Evolutionary conservation across 2,113 vertebrate species (phyloP), one percentile per base, ranked within the genome.

Genomic region (Anarrhichthys ocellatus): DNA sequence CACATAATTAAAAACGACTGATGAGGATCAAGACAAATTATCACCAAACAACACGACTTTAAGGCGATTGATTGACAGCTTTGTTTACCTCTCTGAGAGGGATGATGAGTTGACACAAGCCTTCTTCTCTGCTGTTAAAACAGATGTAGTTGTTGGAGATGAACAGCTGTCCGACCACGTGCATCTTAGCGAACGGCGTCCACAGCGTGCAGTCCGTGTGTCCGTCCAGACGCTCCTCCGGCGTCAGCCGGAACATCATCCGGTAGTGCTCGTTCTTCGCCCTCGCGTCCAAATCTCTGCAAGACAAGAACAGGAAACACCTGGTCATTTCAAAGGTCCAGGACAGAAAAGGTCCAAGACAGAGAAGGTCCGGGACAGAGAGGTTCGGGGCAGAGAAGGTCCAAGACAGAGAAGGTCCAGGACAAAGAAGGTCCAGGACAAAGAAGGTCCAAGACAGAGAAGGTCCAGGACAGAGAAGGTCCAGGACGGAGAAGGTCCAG

Each of bases 111-210:
- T 97, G 96, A 92, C 98, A 99, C 0, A 97, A 93, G 3, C 98
- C 97, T 66, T 98, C 97, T 65, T 97, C 97, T 63, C 95, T 96
- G 93, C 98, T 99, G 91, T 96, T 96, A 24, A 99, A 99, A 88
- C 98, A 99, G 90, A 99, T 97, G 89, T 99, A 99, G 88, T 98
- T 99, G 92, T 97, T 97, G 89, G 98, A 99, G 91, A 99, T 97
- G 91, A 97, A 99, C 95, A 99, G 97, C 94, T 98, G 97, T 22
- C 98, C 98, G 0, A 96, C 94, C 62, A 98, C 97, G 68, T 99
- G 98, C 94, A 96, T 97, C 92, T 99, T 99, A 66, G 96, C 96
- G 70, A 99, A 99, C 0, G 98, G 98, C 0, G 97, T 97, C 98
- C 98, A 99, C 78, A 99, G 94, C 0, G 98, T 99, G 89, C 98